phyloP scores from a whole-genome alignment of 92 coral and sea anemone genomes.

The Diadumene lineata region DNA sequence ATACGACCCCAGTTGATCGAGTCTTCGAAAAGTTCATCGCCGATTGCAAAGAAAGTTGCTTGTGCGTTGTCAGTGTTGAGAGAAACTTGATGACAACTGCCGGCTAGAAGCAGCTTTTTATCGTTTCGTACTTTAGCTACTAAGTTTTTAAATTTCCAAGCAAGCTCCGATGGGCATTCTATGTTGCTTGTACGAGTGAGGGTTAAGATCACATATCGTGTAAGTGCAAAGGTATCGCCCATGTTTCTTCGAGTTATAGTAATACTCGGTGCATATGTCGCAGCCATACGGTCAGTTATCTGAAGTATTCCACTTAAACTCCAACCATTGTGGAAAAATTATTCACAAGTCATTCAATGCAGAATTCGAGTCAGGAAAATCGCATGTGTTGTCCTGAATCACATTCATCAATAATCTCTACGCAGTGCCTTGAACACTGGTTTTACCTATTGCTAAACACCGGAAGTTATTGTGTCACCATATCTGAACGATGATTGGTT shows the following conservation, averaged over 20 bases:
- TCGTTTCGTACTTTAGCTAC: constrained; percentile 44
- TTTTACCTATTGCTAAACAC: constrained; percentile 2
- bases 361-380: too few species aligned
- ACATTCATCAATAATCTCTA: neutral
- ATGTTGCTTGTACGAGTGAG: constrained; percentile 35
- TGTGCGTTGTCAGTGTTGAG: constrained; percentile 45
- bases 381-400: too few species aligned
- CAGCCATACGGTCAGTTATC: neutral
- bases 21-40: constrained; percentile 55
- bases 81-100: constrained; percentile 44
- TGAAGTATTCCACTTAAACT: neutral
- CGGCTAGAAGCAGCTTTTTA: constrained; percentile 34
- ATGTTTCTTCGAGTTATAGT: constrained; percentile 12
- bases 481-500: constrained; percentile 12
- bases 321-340: neutral
- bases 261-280: neutral
- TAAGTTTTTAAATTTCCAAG: constrained; percentile 33
- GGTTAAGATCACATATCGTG: constrained; percentile 51
- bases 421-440: neutral
- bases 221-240: constrained; percentile 32
- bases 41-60: constrained; percentile 37
- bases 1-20: constrained; percentile 64
- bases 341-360: constrained; percentile 9
- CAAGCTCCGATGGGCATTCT: constrained; percentile 39
- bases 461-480: constrained; percentile 19